Base-by-base conservation (phyloP, 2,113 vertebrate genomes). In the Eretmochelys imbricata region DNA sequence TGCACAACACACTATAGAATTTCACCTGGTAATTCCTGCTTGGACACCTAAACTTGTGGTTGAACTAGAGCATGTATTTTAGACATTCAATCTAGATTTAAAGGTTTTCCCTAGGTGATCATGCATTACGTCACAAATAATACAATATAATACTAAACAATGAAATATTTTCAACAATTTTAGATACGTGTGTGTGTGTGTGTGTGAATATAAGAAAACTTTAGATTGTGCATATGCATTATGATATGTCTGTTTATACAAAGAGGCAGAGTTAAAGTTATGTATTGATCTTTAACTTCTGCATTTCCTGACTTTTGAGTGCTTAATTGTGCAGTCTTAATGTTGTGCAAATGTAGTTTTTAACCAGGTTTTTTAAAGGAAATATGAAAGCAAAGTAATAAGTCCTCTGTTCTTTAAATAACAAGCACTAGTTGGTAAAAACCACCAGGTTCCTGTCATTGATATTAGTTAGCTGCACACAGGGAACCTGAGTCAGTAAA, bases 21-120 rank as follows among this genome's bases (percentile, higher is more conserved):
- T 57, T 7, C 80, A 91, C 93, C 53, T 88, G 76, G 48, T 91
- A 89, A 88, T 88, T 89, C 51, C 87, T 95, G 69, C 69, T 24
- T 89, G 91, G 55, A 90, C 20, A 20, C 91, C 46, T 38, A 80
- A 85, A 85, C 10, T 92, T 96, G 90, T 8, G 31, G 62, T 80
- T 79, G 38, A 86, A 50, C 19, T 14, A 69, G 17, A n/a, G 0
- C 38, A 14, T 6, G 1, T 80, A 57, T 96, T 95, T 29, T 57
- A 80, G 75, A 46, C 0, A 1, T 82, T 16, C 38, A 72, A 3
- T 78, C 86, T 5, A 42, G 90, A 69, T 31, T 91, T 93, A 81
- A 83, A 4, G 0, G 93, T 96, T 86, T 86, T 59, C 31, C 7
- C 69, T 80, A 46, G 22, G 92, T 57, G 62, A 11, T 3, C 2